These are phyloP conservation scores for Emmelina monodactyla DNA, from an alignment of 2,888 invertebrate species.

Conservation along the genomic window DNA sequence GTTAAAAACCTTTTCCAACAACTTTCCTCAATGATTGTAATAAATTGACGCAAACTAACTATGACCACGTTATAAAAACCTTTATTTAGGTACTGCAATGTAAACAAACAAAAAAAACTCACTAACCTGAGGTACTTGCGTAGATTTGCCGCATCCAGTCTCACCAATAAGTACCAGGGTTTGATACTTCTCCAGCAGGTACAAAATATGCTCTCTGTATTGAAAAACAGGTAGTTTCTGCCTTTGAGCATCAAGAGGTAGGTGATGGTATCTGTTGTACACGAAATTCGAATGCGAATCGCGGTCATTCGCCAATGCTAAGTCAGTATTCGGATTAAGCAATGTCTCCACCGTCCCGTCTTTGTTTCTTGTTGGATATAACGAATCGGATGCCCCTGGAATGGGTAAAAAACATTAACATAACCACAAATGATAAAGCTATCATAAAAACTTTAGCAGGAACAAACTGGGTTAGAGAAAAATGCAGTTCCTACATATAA, in stretches of 20 bases:
- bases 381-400: slow-evolving; percentile 2
- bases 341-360: slow-evolving; percentile 44
- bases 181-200: slow-evolving; percentile 86
- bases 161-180: slow-evolving; percentile 90
- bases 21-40: too few relatives aligned
- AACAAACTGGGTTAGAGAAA: too few relatives aligned
- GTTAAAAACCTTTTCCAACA: too few relatives aligned
- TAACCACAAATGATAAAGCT: too few relatives aligned
- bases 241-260: slow-evolving; percentile 85
- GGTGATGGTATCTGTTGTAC: slow-evolving; percentile 84
- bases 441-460: too few relatives aligned
- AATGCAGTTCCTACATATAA: too few relatives aligned
- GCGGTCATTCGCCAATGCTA: slow-evolving; percentile 56
- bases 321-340: slow-evolving; percentile 41
- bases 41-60: too few relatives aligned
- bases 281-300: slow-evolving; percentile 75
- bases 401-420: background rate
- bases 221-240: slow-evolving; percentile 88
- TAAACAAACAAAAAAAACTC: background rate
- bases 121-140: slow-evolving; percentile 91
- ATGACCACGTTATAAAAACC: too few relatives aligned
- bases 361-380: slow-evolving; percentile 46
- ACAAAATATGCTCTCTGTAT: slow-evolving; percentile 86
- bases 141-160: slow-evolving; percentile 96
- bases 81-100: too few relatives aligned